Evolutionary conservation across 2,113 vertebrate species (phyloP).

Genomic region (Poecile atricapillus): DNA sequence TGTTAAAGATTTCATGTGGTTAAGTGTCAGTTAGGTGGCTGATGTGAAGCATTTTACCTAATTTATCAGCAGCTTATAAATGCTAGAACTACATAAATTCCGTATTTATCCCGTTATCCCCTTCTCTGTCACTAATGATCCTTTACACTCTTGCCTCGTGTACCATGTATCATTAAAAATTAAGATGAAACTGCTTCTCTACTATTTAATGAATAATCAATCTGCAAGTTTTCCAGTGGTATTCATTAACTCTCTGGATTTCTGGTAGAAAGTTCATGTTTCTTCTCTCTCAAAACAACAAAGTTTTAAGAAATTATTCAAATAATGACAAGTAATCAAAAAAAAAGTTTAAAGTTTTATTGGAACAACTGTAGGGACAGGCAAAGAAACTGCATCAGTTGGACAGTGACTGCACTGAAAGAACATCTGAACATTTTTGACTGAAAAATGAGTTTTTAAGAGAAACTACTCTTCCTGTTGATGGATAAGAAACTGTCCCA

Average conservation of each 20-base stretch:
- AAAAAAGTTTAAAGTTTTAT: background rate
- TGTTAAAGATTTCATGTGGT: background rate
- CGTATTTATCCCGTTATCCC: no score
- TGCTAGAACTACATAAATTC: background rate
- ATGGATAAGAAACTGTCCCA: background rate
- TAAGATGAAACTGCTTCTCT: background rate
- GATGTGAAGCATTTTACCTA: accelerated
- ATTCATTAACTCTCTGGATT: background rate
- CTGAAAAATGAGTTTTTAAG: background rate
- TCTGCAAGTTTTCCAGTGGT: background rate
- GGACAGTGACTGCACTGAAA: background rate
- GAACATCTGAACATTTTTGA: background rate
- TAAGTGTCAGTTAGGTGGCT: background rate
- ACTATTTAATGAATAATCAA: background rate
- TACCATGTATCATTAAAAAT: background rate
- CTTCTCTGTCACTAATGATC: background rate
- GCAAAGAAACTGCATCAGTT: background rate
- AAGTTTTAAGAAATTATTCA: background rate
- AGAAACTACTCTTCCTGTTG: background rate
- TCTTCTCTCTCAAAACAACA: background rate
- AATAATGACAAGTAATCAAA: background rate
- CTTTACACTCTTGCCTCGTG: background rate
- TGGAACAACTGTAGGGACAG: background rate
- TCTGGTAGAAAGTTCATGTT: background rate
- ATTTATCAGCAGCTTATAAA: background rate